Conservation (phyloP, 2,888 invertebrate species). For the Camponotus fellah region DNA sequence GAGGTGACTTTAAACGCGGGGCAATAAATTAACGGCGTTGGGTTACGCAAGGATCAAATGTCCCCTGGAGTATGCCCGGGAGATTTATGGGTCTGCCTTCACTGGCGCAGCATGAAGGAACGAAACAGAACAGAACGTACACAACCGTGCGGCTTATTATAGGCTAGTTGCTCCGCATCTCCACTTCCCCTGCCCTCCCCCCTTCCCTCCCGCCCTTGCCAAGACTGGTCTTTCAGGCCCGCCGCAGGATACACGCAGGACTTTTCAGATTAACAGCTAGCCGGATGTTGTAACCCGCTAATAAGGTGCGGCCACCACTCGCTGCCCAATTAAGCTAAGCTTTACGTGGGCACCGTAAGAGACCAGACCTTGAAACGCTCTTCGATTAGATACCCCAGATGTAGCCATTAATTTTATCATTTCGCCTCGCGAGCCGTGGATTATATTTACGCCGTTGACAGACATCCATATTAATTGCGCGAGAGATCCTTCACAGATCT, state of each 20-base stretch:
- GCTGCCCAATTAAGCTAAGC: conserved; percentile 84
- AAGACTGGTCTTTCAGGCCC: conserved; percentile 74
- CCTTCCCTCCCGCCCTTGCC: no score
- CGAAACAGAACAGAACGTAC: conserved; percentile 83
- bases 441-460: conserved; percentile 67
- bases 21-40: conserved; percentile 86
- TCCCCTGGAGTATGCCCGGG: conserved; percentile 85
- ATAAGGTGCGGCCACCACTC: conserved; percentile 84
- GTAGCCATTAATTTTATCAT: conserved; percentile 81
- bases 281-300: conserved; percentile 84
- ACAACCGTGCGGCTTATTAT: conserved; percentile 84
- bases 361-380: conserved; percentile 79
- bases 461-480: conserved; percentile 69
- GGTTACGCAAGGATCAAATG: conserved; percentile 87
- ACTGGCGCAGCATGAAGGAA: conserved; percentile 84
- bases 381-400: conserved; percentile 82
- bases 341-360: conserved; percentile 79
- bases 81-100: conserved; percentile 86
- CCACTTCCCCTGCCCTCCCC: conserved; percentile 63
- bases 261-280: conserved; percentile 85
- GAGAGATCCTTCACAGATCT: conserved; percentile 54
- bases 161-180: conserved; percentile 82
- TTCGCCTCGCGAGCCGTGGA: conserved; percentile 55
- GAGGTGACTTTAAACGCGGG: conserved; percentile 86
- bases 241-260: conserved; percentile 84